These are phyloP conservation scores for Vanessa tameamea DNA, from an alignment of 1,140 invertebrate species.

Conservation along the genomic window DNA sequence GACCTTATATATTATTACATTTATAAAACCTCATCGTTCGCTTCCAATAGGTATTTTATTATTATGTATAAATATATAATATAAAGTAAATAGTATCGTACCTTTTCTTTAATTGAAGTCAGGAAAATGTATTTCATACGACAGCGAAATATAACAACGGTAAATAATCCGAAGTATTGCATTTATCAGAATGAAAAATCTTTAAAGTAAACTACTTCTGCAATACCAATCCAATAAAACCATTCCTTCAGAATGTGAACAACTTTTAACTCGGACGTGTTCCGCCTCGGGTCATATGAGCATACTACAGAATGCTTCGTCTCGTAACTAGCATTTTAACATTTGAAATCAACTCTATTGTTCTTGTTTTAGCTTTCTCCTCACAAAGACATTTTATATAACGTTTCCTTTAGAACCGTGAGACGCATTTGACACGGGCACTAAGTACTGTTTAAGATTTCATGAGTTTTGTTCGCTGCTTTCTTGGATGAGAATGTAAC, in stretches of 20 bases:
- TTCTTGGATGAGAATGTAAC: not conserved
- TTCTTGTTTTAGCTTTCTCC: conserved; percentile 16
- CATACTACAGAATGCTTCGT: conserved; percentile 8
- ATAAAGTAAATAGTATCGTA: too few species aligned
- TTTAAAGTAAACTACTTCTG: not conserved
- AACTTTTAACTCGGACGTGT: conserved; percentile 15
- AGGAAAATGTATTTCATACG: too few species aligned
- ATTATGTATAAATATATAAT: too few species aligned
- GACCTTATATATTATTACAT: too few species aligned
- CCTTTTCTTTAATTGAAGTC: too few species aligned
- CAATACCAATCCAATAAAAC: not conserved
- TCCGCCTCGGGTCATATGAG: conserved; percentile 10
- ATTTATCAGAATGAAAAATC: not conserved
- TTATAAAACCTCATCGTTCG: too few species aligned
- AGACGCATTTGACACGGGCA: conserved; percentile 16
- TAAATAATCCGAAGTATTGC: not conserved
- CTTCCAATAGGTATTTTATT: too few species aligned
- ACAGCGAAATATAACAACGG: not conserved
- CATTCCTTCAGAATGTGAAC: conserved; percentile 15
- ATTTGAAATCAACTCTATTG: conserved; percentile 23
- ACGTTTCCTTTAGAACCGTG: conserved; percentile 13
- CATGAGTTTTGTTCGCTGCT: conserved; percentile 6
- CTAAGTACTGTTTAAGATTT: conserved; percentile 24
- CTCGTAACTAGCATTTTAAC: conserved; percentile 20
- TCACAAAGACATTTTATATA: conserved; percentile 24